Evolutionary conservation across 1,140 invertebrate genomes (phyloP).

Genomic region (Sinonovacula constricta): DNA sequence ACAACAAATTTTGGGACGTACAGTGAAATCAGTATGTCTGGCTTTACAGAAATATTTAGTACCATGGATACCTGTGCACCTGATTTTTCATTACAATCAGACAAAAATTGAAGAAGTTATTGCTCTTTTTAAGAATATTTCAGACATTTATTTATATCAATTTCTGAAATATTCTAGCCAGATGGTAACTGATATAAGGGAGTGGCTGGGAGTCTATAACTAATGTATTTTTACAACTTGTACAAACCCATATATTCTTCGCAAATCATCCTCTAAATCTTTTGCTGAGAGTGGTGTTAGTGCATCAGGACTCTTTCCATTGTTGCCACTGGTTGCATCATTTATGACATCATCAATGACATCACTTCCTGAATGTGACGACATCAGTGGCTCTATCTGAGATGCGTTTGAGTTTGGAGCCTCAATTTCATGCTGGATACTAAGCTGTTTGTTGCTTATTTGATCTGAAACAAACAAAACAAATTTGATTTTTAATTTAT

Average conservation of each 20-base stretch:
- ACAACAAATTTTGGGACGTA: too few relatives aligned
- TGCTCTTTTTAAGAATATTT: too few relatives aligned
- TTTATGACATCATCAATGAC: too few relatives aligned
- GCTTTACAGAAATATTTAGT: too few relatives aligned
- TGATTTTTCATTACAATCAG: too few relatives aligned
- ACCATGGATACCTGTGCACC: too few relatives aligned
- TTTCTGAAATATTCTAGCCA: conserved; percentile 16
- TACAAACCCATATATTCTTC: conserved; percentile 1
- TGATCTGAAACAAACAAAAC: not conserved
- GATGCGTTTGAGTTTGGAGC: not conserved
- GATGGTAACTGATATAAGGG: not conserved
- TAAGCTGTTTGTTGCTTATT: not conserved
- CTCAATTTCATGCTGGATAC: not conserved
- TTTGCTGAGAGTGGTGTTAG: not conserved
- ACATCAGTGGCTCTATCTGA: not conserved
- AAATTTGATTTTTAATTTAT: too few relatives aligned
- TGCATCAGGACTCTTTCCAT: not conserved
- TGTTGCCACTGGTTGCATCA: not conserved
- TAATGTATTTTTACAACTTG: too few relatives aligned
- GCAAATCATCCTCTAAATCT: not conserved
- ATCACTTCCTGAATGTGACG: not conserved
- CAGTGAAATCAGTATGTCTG: too few relatives aligned
- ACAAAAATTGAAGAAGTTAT: too few relatives aligned
- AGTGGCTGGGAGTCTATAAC: not conserved
- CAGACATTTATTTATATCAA: too few relatives aligned